These are phyloP conservation scores for Lepilemur ruficaudatus DNA, from an alignment of 2,797 vertebrate species.

Conservation along the genomic window DNA sequence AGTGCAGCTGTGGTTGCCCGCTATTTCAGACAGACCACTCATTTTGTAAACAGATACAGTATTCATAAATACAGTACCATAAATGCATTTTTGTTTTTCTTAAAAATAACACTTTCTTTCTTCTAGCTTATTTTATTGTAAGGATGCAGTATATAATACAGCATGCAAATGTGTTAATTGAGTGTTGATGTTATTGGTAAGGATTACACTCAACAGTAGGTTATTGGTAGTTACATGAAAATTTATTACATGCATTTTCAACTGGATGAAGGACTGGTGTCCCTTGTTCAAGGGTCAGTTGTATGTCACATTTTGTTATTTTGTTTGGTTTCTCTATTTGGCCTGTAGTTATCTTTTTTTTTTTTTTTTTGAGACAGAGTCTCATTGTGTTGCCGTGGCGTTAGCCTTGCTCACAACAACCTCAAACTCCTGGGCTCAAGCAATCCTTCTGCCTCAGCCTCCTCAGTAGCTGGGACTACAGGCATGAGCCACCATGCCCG, in stretches of 20 bases:
- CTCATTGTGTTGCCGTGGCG: too few relatives aligned
- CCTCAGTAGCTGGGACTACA: too few relatives aligned
- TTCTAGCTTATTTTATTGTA: not conserved
- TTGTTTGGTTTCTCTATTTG: not conserved
- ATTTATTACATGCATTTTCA: not conserved
- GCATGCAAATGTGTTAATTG: not conserved
- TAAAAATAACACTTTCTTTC: not conserved
- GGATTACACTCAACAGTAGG: not conserved
- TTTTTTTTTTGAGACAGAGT: too few relatives aligned
- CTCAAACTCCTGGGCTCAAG: too few relatives aligned
- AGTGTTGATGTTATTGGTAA: not conserved
- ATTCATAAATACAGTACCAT: not conserved
- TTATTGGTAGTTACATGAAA: not conserved
- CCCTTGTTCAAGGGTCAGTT: not conserved
- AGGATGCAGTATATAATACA: not conserved
- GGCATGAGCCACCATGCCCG: too few relatives aligned
- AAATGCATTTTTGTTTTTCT: not conserved
- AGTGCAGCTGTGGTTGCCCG: not conserved
- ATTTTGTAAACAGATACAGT: not conserved
- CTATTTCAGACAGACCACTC: not conserved
- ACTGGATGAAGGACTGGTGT: not conserved
- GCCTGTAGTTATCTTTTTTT: not conserved
- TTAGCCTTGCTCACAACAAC: too few relatives aligned
- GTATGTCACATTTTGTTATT: not conserved
- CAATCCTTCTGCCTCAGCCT: too few relatives aligned